Percentiles rank a stretch among this genome's conserved stretches.
Conservation (phyloP, 2,888 invertebrate species). For the Doris montereyensis region DNA sequence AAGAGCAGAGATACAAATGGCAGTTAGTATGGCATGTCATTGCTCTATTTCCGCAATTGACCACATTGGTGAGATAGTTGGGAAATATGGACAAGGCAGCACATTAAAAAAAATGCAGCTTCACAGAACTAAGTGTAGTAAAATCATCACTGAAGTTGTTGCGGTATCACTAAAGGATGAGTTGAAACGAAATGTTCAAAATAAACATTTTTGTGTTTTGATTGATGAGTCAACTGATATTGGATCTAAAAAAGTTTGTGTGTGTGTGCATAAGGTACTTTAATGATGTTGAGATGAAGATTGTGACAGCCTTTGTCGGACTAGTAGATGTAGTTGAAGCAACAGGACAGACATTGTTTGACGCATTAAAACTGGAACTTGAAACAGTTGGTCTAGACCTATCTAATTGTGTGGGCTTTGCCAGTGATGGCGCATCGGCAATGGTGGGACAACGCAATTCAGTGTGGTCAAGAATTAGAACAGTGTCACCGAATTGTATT, state of each 20-base stretch:
- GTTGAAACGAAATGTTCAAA: not conserved
- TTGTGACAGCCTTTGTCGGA: not conserved
- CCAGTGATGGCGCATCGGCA: constrained; percentile 21
- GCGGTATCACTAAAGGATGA: not conserved
- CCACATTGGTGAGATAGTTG: not conserved
- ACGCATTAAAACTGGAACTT: not conserved
- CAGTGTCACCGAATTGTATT: constrained; percentile 13
- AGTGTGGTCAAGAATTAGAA: constrained; percentile 23
- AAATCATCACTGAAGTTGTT: not conserved
- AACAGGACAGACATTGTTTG: not conserved
- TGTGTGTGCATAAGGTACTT: not conserved
- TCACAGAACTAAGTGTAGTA: not conserved
- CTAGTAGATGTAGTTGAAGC: not conserved
- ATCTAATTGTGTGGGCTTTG: constrained; percentile 10
- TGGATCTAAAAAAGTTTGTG: not conserved
- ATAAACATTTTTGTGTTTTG: not conserved
- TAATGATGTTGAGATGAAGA: not conserved
- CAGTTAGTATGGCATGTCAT: not conserved
- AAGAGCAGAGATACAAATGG: not conserved
- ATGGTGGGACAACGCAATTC: constrained; percentile 20
- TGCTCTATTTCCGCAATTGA: not conserved
- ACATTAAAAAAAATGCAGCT: not conserved
- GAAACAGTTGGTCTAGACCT: constrained; percentile 1
- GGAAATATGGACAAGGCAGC: not conserved
- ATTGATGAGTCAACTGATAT: not conserved